Percentiles rank a stretch among this genome's conserved stretches.
phyloP scores from a whole-genome alignment of 2,113 vertebrate species.

The Thymallus thymallus region DNA sequence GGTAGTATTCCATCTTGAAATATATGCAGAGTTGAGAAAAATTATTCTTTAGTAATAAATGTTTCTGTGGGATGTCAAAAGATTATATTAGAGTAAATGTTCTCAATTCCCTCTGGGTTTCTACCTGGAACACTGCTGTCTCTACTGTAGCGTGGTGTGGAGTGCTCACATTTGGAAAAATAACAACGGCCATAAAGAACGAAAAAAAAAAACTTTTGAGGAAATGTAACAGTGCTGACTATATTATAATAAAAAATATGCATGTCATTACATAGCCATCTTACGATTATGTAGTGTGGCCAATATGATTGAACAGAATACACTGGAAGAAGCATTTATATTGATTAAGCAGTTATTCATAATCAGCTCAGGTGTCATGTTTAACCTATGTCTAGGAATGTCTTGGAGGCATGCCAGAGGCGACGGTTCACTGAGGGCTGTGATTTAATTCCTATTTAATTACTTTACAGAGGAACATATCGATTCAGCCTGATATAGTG shows the following conservation, averaged over 20 bases:
- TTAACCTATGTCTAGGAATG: neutral
- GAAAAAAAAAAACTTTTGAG: too few species aligned
- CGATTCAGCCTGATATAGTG: neutral
- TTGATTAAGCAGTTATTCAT: neutral
- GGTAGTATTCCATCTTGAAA: neutral
- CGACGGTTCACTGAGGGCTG: neutral
- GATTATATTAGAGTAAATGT: neutral
- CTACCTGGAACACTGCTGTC: too few species aligned
- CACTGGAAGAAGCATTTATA: neutral
- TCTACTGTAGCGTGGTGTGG: too few species aligned
- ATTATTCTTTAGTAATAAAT: neutral
- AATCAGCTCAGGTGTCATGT: neutral
- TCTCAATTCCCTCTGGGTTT: neutral
- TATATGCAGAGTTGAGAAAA: neutral
- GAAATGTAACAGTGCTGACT: too few species aligned
- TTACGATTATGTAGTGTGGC: too few species aligned
- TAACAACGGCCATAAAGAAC: too few species aligned
- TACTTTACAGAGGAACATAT: neutral
- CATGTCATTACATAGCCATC: too few species aligned
- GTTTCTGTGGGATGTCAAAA: neutral
- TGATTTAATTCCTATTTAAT: neutral
- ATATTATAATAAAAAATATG: too few species aligned
- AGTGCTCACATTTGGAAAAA: too few species aligned
- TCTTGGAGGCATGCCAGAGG: neutral
- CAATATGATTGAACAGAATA: too few species aligned